Conservation (phyloP, 2,888 invertebrate species). For the Trachelus troglodyta region DNA sequence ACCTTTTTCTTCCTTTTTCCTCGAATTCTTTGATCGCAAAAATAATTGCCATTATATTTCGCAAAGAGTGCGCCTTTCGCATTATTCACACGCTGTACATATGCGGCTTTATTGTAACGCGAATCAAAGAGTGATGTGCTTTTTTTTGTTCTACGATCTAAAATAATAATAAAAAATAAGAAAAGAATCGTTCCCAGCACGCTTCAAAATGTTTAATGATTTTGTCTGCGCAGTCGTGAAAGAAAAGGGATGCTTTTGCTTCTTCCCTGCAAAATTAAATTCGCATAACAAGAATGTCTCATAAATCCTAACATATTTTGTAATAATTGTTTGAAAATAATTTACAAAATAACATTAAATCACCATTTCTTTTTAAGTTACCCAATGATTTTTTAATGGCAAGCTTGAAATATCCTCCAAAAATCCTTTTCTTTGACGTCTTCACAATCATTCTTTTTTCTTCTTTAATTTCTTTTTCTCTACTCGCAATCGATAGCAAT, state of each 20-base stretch:
- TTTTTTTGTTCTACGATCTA: neutral
- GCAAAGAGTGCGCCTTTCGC: neutral
- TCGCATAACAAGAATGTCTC: conserved; percentile 4
- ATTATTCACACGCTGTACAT: conserved; percentile 18
- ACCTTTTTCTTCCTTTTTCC: conserved; percentile 15
- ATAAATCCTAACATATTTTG: conserved; percentile 15
- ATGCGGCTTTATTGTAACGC: conserved; percentile 5
- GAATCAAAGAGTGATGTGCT: conserved; percentile 10
- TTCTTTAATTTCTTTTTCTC: neutral
- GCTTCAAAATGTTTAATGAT: neutral
- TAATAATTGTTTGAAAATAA: neutral
- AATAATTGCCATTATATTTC: conserved; percentile 29
- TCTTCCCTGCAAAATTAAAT: neutral
- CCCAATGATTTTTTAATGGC: no score
- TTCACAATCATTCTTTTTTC: neutral
- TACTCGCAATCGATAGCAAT: neutral
- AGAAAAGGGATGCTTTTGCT: conserved; percentile 20
- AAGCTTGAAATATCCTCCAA: neutral
- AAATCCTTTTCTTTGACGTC: neutral
- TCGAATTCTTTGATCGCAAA: conserved; percentile 15
- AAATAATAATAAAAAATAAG: neutral
- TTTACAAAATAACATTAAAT: no score
- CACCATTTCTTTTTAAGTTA: no score
- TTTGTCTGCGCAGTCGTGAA: neutral
- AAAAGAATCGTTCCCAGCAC: neutral